Conservation (phyloP, 2,888 invertebrate genomes). For the Synergus japonicus region DNA sequence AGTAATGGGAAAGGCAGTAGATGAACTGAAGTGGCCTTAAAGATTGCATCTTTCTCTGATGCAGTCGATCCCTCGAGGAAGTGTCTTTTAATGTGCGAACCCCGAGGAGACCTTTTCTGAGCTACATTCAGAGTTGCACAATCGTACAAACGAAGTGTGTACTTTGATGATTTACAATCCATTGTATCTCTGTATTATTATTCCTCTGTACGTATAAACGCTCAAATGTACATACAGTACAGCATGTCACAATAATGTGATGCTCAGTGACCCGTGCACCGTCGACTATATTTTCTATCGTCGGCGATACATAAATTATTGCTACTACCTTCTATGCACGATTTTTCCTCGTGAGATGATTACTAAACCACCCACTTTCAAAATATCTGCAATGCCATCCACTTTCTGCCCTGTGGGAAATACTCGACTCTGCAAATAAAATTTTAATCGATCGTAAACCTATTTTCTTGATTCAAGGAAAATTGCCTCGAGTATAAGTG, state of each 20-base stretch:
- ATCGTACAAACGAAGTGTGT: slow-evolving; percentile 12
- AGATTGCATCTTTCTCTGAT: background rate
- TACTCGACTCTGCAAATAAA: slow-evolving; percentile 31
- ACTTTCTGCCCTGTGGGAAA: slow-evolving; percentile 27
- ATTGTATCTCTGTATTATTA: slow-evolving; percentile 9
- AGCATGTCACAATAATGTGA: slow-evolving; percentile 35
- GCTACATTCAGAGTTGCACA: background rate
- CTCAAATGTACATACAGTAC: slow-evolving; percentile 3
- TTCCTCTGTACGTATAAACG: slow-evolving; percentile 1
- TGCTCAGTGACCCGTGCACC: slow-evolving; percentile 22
- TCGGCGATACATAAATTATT: slow-evolving; percentile 25
- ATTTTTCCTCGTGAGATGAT: slow-evolving; percentile 5
- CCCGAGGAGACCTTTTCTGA: no score
- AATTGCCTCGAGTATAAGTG: background rate
- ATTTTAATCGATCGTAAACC: slow-evolving; percentile 36
- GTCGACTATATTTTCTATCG: background rate
- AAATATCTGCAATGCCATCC: slow-evolving; percentile 34
- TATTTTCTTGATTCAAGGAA: slow-evolving; percentile 27
- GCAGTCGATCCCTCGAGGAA: background rate
- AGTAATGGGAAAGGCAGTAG: background rate
- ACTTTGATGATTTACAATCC: slow-evolving; percentile 33
- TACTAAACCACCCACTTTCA: slow-evolving; percentile 18
- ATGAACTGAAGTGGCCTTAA: background rate
- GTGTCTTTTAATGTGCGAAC: background rate
- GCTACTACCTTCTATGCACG: slow-evolving; percentile 11